These are phyloP conservation scores for Electrona antarctica DNA, from an alignment of 2,113 vertebrate genomes.

Conservation along the genomic window DNA sequence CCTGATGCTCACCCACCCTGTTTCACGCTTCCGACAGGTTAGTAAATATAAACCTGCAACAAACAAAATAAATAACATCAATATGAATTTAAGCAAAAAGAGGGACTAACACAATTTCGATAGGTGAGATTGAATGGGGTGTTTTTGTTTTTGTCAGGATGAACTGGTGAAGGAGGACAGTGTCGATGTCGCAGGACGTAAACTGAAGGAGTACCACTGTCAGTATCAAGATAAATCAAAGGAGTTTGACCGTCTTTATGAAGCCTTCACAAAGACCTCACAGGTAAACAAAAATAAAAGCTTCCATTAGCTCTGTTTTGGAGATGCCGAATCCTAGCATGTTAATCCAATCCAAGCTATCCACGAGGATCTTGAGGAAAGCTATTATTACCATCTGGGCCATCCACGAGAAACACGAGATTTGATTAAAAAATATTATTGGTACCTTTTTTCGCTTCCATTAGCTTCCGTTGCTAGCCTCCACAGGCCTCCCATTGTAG, in stretches of 20 bases:
- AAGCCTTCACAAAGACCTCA: slow-evolving; percentile 92
- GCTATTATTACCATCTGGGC: no score
- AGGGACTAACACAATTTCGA: no score
- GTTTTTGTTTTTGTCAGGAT: slow-evolving; percentile 57
- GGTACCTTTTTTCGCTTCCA: no score
- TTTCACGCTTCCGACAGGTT: slow-evolving; percentile 92
- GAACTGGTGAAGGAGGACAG: slow-evolving; percentile 91
- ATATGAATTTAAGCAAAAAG: no score
- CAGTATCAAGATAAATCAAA: slow-evolving; percentile 95
- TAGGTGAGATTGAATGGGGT: neutral
- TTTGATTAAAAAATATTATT: no score
- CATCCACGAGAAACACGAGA: no score
- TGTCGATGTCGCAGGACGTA: slow-evolving; percentile 91
- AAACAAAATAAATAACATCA: no score
- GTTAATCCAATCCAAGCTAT: no score
- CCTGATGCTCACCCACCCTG: slow-evolving; percentile 89
- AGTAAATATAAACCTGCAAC: slow-evolving; percentile 5
- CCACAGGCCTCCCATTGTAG: no score
- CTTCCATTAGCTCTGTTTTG: neutral
- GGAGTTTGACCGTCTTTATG: slow-evolving; percentile 92
- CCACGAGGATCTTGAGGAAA: no score
- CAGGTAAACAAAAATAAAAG: slow-evolving; percentile 79
- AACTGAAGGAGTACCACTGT: slow-evolving; percentile 91
- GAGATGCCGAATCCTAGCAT: no score
- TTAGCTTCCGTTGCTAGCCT: no score